phyloP scores from a whole-genome alignment of 2,888 invertebrate species.

The Hybos culiciformis region DNA sequence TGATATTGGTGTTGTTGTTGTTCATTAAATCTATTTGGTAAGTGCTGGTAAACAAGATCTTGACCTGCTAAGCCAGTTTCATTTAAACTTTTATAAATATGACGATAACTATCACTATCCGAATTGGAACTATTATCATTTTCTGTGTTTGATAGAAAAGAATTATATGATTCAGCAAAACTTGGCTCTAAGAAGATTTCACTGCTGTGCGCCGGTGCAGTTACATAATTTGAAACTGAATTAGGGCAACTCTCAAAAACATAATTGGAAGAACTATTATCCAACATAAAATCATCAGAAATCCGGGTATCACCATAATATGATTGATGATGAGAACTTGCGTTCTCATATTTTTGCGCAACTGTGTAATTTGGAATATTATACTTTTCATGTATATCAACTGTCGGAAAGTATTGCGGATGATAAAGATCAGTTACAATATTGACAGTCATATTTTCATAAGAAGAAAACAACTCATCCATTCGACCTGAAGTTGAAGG shows the following conservation, averaged over 20 bases:
- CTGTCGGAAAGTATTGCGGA: too few relatives aligned
- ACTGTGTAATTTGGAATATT: too few relatives aligned
- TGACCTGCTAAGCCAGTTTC: conserved; percentile 17
- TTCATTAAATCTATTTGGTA: conserved; percentile 19
- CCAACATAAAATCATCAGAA: too few relatives aligned
- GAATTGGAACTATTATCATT: conserved; percentile 11
- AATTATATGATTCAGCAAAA: conserved; percentile 34
- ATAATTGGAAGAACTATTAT: not conserved
- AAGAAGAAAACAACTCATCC: too few relatives aligned
- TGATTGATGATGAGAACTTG: not conserved
- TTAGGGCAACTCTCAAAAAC: not conserved
- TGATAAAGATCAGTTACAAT: too few relatives aligned
- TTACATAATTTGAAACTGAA: not conserved
- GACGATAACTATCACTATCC: conserved; percentile 8
- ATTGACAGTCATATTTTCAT: too few relatives aligned
- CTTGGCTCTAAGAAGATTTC: conserved; percentile 15
- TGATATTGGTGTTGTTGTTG: conserved; percentile 31
- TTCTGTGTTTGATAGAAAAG: conserved; percentile 20
- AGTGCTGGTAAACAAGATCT: conserved; percentile 16
- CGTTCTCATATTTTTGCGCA: not conserved
- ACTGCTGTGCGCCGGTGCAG: conserved; percentile 1
- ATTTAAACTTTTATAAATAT: conserved; percentile 15
- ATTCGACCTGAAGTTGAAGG: too few relatives aligned
- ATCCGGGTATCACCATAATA: conserved; percentile 1
- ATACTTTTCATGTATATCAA: too few relatives aligned